A percentile compares a stretch with the other conserved stretches of the same genome.
These are phyloP conservation scores for Opisthocomus hoazin DNA, from an alignment of 2,113 vertebrate species.

Conservation along the genomic window DNA sequence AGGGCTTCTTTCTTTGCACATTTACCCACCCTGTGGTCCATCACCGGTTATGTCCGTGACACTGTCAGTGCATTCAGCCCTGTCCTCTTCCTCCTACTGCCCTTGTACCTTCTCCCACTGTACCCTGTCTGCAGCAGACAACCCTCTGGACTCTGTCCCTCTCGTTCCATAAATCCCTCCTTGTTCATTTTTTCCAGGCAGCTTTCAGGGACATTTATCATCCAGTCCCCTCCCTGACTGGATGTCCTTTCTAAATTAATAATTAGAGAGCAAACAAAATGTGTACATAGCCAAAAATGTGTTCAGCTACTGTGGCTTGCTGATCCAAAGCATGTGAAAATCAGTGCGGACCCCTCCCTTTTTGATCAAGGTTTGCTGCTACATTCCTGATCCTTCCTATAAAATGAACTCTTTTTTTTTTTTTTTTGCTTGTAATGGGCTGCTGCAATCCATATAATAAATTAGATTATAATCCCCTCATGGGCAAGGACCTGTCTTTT, in stretches of 20 bases:
- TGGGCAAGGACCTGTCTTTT: constrained; percentile 35
- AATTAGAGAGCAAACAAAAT: constrained; percentile 41
- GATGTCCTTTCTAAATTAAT: constrained; percentile 47
- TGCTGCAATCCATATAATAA: constrained; percentile 21
- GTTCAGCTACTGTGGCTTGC: neutral
- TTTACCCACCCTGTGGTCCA: neutral
- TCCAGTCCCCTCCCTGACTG: neutral
- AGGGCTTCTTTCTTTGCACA: neutral
- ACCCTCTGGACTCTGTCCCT: neutral
- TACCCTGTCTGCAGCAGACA: neutral
- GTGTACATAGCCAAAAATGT: neutral
- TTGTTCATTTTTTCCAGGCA: neutral
- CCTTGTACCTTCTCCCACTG: neutral
- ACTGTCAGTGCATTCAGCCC: neutral
- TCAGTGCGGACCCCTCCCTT: neutral
- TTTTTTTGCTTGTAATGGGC: neutral
- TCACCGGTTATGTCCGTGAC: accelerated
- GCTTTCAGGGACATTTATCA: neutral
- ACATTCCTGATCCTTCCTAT: neutral
- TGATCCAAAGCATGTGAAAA: neutral
- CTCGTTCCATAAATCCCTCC: neutral
- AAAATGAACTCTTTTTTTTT: neutral
- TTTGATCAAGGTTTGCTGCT: neutral
- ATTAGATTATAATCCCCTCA: constrained; percentile 45
- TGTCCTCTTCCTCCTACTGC: neutral